Base-by-base conservation (phyloP, 2,888 invertebrate species). In the Drosophila longiperda region DNA sequence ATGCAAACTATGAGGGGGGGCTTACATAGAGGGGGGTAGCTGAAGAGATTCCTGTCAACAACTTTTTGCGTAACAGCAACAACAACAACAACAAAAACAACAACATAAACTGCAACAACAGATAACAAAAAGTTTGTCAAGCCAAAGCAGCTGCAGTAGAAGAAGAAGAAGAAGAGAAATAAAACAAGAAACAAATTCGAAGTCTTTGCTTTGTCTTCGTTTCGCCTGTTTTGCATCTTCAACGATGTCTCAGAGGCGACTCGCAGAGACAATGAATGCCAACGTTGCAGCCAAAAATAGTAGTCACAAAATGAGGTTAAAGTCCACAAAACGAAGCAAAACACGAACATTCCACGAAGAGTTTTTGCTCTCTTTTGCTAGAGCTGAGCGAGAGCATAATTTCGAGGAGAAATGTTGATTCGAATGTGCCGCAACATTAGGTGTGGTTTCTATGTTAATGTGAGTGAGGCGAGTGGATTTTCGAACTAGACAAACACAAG, bases 41-140 rank as follows among this genome's bases (percentile, higher is more conserved):
- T 66, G 66, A 61, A 73, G 71, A 73, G 79, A 67, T 75, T 89
- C 70, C 90, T 87, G 87, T 87, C 87, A 87, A 89, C 87, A 87
- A 87, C 90, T 83, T 87, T 87, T 89, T 73, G 74, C 68, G 71
- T 69, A 67, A 32, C 52, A 65, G 52, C 57, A 64, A 50, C 61
- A 73, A 64, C 60, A 75, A 59, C 62, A 67, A 45, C 58, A 53
- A 38, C 42, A 42, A 40, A 32, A 26, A 32, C 29, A 45, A 50
- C 64, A 68, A 58, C 62, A 65, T 29, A 29, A 29, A 29, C 29
- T 29, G 29, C 29, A 29, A 48, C 49, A 61, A 32, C 42, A 50
- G 82, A 83, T 78, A 87, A 69, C 71, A 71, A 82, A 85, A 36
- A 86, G 80, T 66, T 88, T 88, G 60, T 61, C 71, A 61, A 66